Base-by-base conservation (phyloP, 2,113 vertebrate genomes). In the Laterallus jamaicensis region DNA sequence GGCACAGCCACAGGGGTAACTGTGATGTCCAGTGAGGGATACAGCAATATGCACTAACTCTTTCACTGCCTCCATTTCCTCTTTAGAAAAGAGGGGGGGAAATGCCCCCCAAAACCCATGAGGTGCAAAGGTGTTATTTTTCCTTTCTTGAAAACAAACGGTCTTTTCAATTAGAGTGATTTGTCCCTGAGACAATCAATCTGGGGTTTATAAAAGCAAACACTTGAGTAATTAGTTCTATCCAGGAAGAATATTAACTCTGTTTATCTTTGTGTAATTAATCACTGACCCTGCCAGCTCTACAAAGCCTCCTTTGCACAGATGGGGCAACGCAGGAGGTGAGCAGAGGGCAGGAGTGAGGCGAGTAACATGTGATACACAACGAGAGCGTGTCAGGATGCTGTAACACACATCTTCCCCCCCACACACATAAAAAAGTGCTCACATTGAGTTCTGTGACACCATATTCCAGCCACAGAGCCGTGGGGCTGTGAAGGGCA, bases 191-290 rank as follows among this genome's bases (percentile, higher is more conserved):
- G 96, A 98, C 96, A 97, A 97, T 97, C 98, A 98, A 98, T 98
- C 97, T 58, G 50, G 91, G 97, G 91, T 95, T 97, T 98, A 97
- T 96, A 97, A 97, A 98, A 98, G 97, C 95, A 98, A 98, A 98
- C 97, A 98, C 93, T 95, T 68, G 93, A 94, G 96, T 97, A 98
- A 98, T 98, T 98, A 98, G 97, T 97, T 98, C 96, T 98, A 96
- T 97, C 97, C 97, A 97, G 96, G 97, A 98, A 98, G 97, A 98
- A 98, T 97, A 98, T 98, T 97, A 98, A 97, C 97, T 98, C 84
- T 98, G 97, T 98, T 98, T 98, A 97, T 98, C 97, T 98, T 98
- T 95, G 95, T 89, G 94, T 97, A 97, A 98, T 98, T 97, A 98
- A 98, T 98, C 98, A 98, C 95, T 96, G 96, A 96, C 97, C 96